Percentiles rank a stretch among this genome's conserved stretches.
These are phyloP conservation scores for Nephrotoma guestfalica DNA, from an alignment of 2,888 invertebrate species.

Conservation along the genomic window DNA sequence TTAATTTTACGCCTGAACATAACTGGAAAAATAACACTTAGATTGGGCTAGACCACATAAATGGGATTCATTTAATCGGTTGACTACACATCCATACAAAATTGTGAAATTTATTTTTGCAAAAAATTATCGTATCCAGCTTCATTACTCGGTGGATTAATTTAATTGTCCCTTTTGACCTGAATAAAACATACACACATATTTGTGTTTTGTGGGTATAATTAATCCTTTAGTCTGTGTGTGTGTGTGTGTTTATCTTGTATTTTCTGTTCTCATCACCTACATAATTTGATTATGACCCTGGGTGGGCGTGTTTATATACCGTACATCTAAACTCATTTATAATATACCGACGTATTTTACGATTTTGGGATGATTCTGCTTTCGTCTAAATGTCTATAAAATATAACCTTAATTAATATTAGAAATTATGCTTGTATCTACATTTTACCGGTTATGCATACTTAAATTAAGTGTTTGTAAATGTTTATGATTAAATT, in stretches of 20 bases:
- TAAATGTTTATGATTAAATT: not conserved
- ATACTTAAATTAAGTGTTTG: not conserved
- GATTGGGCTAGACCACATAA: too few species aligned
- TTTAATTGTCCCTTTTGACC: not conserved
- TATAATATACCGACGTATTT: not conserved
- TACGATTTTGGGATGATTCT: not conserved
- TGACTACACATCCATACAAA: too few species aligned
- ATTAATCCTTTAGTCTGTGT: not conserved
- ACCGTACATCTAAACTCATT: too few species aligned
- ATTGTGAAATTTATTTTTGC: not conserved
- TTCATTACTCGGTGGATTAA: not conserved
- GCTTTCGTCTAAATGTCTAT: not conserved
- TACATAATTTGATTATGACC: not conserved
- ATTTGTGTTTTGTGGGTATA: not conserved
- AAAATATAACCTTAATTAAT: not conserved
- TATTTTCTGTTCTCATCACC: not conserved
- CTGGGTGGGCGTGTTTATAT: not conserved
- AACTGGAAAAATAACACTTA: too few species aligned
- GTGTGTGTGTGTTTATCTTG: not conserved
- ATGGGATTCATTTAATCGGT: too few species aligned
- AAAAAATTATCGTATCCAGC: not conserved
- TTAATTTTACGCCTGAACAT: too few species aligned
- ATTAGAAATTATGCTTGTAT: not conserved
- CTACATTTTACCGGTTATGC: not conserved
- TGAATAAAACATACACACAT: not conserved